A percentile compares a stretch with the other conserved stretches of the same genome.
These are phyloP conservation scores for Allobates femoralis DNA, from an alignment of 2,797 vertebrate species.

Conservation along the genomic window DNA sequence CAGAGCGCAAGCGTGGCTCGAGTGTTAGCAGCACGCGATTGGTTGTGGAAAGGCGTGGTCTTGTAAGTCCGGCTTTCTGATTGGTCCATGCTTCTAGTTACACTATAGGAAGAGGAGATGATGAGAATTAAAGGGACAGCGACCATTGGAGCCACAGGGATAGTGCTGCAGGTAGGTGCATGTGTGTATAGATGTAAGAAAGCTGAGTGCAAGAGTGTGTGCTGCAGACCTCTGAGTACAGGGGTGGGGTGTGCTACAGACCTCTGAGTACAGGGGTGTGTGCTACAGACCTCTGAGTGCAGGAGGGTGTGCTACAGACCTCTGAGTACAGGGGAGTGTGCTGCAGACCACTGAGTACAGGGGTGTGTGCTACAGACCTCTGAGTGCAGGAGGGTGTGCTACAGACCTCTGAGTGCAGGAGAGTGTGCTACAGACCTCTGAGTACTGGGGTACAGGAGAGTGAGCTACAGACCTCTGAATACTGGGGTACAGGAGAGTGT, in stretches of 20 bases:
- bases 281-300: not conserved
- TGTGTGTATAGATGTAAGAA: not conserved
- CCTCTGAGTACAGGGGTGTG: not conserved
- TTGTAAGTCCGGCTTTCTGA: not conserved
- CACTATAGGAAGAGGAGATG: constrained; percentile 55
- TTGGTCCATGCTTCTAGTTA: constrained; percentile 10
- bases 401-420: not conserved
- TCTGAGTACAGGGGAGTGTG: too few species aligned
- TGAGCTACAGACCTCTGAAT: not conserved
- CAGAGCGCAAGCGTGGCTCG: constrained; percentile 11
- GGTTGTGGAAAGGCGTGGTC: not conserved
- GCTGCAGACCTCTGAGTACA: not conserved
- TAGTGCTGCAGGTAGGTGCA: not conserved
- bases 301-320: not conserved
- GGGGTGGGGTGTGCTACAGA: too few species aligned
- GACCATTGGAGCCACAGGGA: not conserved
- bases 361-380: not conserved
- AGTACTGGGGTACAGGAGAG: not conserved
- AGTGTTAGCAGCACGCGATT: not conserved
- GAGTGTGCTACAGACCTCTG: too few species aligned
- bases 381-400: too few species aligned
- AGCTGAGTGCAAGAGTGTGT: not conserved
- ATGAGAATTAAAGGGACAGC: constrained; percentile 51
- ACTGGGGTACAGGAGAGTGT: too few species aligned
- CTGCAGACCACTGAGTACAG: too few species aligned